Evolutionary conservation across 2,888 invertebrate genomes (phyloP).

Genomic region (Agapetus fuscipes): DNA sequence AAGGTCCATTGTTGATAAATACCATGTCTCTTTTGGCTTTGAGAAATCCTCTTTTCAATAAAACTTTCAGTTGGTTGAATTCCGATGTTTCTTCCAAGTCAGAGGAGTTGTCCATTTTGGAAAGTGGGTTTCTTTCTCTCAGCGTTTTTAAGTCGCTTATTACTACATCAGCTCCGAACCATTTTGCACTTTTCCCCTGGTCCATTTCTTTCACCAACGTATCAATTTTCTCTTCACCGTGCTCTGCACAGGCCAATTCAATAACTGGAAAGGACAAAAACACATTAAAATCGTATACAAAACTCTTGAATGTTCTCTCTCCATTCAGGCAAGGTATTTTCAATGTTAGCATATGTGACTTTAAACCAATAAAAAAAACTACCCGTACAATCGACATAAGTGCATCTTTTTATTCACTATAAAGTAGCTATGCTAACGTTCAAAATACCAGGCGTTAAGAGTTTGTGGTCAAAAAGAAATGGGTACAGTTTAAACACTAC

Average conservation of each 20-base stretch:
- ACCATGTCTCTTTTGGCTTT: constrained; percentile 67
- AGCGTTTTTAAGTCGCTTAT: constrained; percentile 49
- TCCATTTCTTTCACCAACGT: constrained; percentile 54
- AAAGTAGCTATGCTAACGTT: no score
- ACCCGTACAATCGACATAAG: no score
- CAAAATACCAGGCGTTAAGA: no score
- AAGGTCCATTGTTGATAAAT: constrained; percentile 11
- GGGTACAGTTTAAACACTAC: no score
- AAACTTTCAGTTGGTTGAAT: constrained; percentile 59
- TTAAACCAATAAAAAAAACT: no score
- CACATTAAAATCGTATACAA: no score
- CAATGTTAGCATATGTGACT: no score
- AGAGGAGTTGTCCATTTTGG: constrained; percentile 34
- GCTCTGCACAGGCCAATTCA: constrained; percentile 86
- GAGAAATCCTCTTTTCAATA: constrained; percentile 60
- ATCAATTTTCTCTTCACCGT: constrained; percentile 70
- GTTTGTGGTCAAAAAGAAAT: no score
- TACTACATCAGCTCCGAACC: constrained; percentile 53
- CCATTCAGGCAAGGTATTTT: no score
- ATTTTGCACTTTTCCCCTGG: constrained; percentile 59
- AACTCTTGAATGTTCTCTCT: no score
- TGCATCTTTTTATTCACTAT: no score
- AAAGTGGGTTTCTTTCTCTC: constrained; percentile 46
- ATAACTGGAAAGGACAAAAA: constrained; percentile 78
- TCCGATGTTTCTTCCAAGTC: constrained; percentile 59